These are phyloP conservation scores for Sterrhoptilus dennistouni DNA, from an alignment of 2,113 vertebrate genomes.

Conservation along the genomic window DNA sequence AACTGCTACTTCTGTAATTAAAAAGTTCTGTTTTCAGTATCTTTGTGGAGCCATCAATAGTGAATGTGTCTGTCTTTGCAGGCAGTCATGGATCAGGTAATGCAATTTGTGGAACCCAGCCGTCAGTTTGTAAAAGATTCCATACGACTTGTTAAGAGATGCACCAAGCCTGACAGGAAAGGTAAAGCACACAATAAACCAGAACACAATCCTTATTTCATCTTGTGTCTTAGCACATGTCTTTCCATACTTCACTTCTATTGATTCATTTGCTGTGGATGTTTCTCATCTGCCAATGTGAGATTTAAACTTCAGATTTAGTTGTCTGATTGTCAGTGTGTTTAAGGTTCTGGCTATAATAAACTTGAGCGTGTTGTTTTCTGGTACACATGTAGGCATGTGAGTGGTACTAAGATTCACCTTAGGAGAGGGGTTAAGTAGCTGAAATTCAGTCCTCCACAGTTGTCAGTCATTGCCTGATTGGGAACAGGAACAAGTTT, in stretches of 20 bases:
- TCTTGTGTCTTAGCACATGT: fast-evolving
- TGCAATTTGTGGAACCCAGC: slow-evolving; percentile 97
- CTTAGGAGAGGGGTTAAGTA: background rate
- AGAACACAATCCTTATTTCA: background rate
- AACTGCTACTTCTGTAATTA: background rate
- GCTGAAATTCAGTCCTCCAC: background rate
- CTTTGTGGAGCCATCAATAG: fast-evolving
- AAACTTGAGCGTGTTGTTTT: background rate
- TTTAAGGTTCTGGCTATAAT: background rate
- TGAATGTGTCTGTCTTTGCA: background rate
- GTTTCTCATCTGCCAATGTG: background rate
- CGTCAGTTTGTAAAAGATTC: slow-evolving; percentile 98
- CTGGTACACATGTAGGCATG: fast-evolving
- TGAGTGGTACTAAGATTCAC: background rate
- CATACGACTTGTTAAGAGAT: slow-evolving; percentile 96
- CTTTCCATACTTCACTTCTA: fast-evolving
- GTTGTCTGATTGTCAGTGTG: background rate
- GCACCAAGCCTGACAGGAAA: slow-evolving; percentile 98
- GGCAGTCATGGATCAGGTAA: slow-evolving; percentile 92
- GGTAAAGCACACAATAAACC: slow-evolving; percentile 68
- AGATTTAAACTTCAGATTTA: background rate
- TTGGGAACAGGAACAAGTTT: background rate
- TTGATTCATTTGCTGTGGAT: background rate
- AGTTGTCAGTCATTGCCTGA: background rate
- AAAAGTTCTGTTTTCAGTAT: fast-evolving